Conservation (phyloP, 2,888 invertebrate genomes). For the Drosophila quinaria region DNA sequence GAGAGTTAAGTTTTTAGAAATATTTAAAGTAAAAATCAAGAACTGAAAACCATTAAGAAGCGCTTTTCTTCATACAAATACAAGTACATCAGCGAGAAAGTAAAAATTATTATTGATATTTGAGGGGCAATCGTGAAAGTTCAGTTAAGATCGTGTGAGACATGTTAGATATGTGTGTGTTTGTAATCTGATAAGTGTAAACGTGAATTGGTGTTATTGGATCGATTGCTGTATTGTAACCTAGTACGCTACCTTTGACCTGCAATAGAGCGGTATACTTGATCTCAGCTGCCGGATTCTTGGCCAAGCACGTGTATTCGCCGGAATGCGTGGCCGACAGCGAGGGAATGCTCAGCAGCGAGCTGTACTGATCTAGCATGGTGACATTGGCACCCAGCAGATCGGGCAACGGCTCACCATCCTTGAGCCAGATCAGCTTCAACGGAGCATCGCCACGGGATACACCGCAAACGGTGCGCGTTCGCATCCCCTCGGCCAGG, state of each 20-base stretch:
- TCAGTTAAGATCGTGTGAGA: slow-evolving; percentile 36
- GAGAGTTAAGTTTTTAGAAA: slow-evolving; percentile 39
- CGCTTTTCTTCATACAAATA: slow-evolving; percentile 67
- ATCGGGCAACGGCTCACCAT: slow-evolving; percentile 90
- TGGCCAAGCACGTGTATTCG: slow-evolving; percentile 92
- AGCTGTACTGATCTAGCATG: slow-evolving; percentile 91
- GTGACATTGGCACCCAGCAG: slow-evolving; percentile 90
- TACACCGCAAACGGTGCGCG: slow-evolving; percentile 92
- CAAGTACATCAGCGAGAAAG: slow-evolving; percentile 73
- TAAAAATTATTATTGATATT: slow-evolving; percentile 49
- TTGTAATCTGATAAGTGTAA: slow-evolving; percentile 21
- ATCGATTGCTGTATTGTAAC: slow-evolving; percentile 50
- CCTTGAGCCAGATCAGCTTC: slow-evolving; percentile 93
- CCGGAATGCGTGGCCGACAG: slow-evolving; percentile 91
- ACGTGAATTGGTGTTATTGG: slow-evolving; percentile 13
- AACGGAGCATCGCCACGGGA: slow-evolving; percentile 93
- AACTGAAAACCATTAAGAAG: slow-evolving; percentile 79
- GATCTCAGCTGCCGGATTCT: slow-evolving; percentile 92
- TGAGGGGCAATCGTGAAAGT: slow-evolving; percentile 68
- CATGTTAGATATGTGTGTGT: slow-evolving; percentile 26
- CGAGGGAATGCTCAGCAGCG: slow-evolving; percentile 92
- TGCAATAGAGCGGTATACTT: slow-evolving; percentile 92
- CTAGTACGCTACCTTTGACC: slow-evolving; percentile 91
- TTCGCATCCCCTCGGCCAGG: slow-evolving; percentile 93
- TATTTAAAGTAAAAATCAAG: slow-evolving; percentile 50